Conservation (phyloP, 2,888 invertebrate species). For the Campoplex capitator region DNA sequence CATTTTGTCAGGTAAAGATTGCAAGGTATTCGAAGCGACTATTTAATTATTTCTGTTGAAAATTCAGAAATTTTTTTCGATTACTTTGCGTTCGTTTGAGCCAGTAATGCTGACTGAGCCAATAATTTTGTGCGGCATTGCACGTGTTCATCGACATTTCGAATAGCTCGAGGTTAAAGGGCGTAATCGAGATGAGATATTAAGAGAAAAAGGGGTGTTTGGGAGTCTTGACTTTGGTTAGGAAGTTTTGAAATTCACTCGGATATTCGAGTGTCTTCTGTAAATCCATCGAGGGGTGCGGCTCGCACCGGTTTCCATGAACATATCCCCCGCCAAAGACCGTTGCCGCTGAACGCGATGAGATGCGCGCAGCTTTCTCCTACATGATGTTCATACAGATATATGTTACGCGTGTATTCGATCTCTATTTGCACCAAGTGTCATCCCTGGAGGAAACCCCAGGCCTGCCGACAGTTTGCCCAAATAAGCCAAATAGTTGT, state of each 20-base stretch:
- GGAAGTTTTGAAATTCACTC: conserved; percentile 3
- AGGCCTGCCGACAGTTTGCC: conserved; percentile 74
- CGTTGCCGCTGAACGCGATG: conserved; percentile 42
- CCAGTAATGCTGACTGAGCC: background rate
- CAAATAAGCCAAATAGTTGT: conserved; percentile 75
- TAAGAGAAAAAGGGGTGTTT: background rate
- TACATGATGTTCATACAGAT: background rate
- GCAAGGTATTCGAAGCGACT: no score
- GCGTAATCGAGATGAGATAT: background rate
- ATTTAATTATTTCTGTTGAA: background rate
- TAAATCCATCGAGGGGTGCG: conserved; percentile 56
- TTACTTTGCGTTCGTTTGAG: no score
- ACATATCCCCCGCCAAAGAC: conserved; percentile 19
- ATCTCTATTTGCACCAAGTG: conserved; percentile 77
- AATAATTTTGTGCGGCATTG: background rate
- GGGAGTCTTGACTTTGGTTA: conserved; percentile 1
- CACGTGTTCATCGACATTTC: conserved; percentile 6
- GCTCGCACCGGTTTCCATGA: conserved; percentile 23
- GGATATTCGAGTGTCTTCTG: conserved; percentile 38
- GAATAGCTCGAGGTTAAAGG: background rate
- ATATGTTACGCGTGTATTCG: conserved; percentile 34
- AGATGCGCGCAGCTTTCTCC: conserved; percentile 51
- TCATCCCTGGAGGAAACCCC: conserved; percentile 58
- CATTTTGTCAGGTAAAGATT: background rate
- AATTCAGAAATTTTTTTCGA: background rate